Evolutionary conservation across 2,888 invertebrate species (phyloP).

Genomic region (Cremastinae sp.): DNA sequence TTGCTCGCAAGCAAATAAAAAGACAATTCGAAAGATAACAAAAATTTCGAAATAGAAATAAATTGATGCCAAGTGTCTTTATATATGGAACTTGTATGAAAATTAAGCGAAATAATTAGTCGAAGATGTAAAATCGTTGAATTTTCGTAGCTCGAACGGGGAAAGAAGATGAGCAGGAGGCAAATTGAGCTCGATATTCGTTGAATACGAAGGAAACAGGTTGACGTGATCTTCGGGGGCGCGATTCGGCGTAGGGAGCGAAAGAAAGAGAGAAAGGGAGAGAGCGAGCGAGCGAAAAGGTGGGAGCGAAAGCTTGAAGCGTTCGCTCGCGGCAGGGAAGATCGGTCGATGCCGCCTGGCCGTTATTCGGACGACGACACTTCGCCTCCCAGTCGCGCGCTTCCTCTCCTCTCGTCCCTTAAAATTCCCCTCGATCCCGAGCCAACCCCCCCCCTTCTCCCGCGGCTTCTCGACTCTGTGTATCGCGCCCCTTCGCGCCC

Average conservation of each 20-base stretch:
- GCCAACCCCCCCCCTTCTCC: conserved; percentile 61
- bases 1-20: too few relatives aligned
- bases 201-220: conserved; percentile 79
- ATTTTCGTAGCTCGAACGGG: neutral
- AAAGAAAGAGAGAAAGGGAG: conserved; percentile 48
- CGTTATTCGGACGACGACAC: conserved; percentile 81
- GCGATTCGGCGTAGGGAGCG: conserved; percentile 40
- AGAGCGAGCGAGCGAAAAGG: conserved; percentile 58
- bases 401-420: conserved; percentile 61
- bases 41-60: conserved; percentile 6
- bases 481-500: conserved; percentile 62
- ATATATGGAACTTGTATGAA: conserved; percentile 57
- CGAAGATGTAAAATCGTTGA: neutral
- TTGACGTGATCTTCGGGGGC: conserved; percentile 74
- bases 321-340: conserved; percentile 71
- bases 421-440: conserved; percentile 64
- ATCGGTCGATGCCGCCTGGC: conserved; percentile 81
- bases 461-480: conserved; percentile 59
- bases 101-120: too few relatives aligned
- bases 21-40: too few relatives aligned
- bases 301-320: conserved; percentile 13
- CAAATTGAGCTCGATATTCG: conserved; percentile 79
- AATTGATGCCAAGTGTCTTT: too few relatives aligned
- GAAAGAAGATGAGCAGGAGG: conserved; percentile 71
- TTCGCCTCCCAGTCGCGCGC: conserved; percentile 77